A percentile compares a stretch with the other conserved stretches of the same genome.
Evolutionary conservation across 2,113 vertebrate genomes (phyloP).

Genomic region (Hippolais icterina): DNA sequence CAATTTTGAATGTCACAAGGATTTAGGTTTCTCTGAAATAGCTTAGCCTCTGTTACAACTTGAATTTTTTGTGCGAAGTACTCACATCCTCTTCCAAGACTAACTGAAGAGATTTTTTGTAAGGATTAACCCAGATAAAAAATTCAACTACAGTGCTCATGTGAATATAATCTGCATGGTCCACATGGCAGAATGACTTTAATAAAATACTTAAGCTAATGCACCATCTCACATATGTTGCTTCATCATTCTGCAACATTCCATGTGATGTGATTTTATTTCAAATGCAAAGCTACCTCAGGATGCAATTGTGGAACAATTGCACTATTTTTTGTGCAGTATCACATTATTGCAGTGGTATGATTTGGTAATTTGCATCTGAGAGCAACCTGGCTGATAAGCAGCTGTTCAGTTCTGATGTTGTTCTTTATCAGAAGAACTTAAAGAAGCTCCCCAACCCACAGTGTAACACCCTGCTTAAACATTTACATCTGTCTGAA

Average conservation of each 20-base stretch:
- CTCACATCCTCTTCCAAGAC: neutral
- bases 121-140: neutral
- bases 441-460: neutral
- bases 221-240: neutral
- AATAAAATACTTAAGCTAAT: neutral
- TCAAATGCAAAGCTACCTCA: neutral
- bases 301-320: neutral
- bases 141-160: neutral
- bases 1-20: neutral
- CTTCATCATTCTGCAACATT: neutral
- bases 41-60: neutral
- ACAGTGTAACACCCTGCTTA: neutral
- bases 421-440: neutral
- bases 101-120: neutral
- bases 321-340: neutral
- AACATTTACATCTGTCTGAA: neutral
- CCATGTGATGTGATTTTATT: neutral
- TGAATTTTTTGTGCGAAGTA: neutral
- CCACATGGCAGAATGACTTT: neutral
- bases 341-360: neutral
- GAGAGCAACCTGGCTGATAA: neutral
- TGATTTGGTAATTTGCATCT: neutral
- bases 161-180: neutral
- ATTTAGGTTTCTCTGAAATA: neutral
- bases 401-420: neutral